Base-by-base conservation (phyloP, 2,888 invertebrate genomes). In the Drosophila borealis region DNA sequence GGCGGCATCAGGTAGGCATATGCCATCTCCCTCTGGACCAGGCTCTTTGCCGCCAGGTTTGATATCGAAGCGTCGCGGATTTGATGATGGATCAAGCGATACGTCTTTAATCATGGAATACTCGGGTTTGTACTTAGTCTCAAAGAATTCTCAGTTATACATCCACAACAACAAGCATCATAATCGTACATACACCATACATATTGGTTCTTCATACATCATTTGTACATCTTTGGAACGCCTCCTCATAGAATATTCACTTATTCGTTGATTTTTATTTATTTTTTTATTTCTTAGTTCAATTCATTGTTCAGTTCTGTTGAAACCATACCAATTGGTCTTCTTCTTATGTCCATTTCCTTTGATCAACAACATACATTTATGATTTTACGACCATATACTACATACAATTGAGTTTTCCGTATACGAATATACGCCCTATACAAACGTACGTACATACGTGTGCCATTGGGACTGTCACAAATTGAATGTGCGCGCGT, bases 41-140 rank as follows among this genome's bases (percentile, higher is more conserved):
- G 96, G 96, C 63, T 96, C 96, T 60, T 93, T 96, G 81, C 95
- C 95, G 87, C 96, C 96, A 82, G 96, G 95, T 91, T 94, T 94
- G 92, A 96, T 95, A 95, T 95, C 95, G 90, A 96, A 95, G 93
- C 92, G 93, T 80, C 93, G 94, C 85, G 94, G 94, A 82, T 95
- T 95, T 90, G 96, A 96, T 91, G 96, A 96, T 91, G 95, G 95
- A 78, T 95, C 96, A 90, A 97, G 97, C 92, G 97, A 97, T 93
- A 96, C 96, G 89, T 96, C 96, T 90, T 96, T 96, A 88, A 96
- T 96, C 94, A 96, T 96, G 96, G 96, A 96, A 92, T 96, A 96
- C 93, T 96, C 95, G 90, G 96, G 96, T 96, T 92, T 93, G 94
- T 91, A 92, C 89, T 74, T 82, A 72, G 74, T 63, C 77, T 77